Conservation (phyloP, 1,140 invertebrate genomes). For the Platorchestia sp. region DNA sequence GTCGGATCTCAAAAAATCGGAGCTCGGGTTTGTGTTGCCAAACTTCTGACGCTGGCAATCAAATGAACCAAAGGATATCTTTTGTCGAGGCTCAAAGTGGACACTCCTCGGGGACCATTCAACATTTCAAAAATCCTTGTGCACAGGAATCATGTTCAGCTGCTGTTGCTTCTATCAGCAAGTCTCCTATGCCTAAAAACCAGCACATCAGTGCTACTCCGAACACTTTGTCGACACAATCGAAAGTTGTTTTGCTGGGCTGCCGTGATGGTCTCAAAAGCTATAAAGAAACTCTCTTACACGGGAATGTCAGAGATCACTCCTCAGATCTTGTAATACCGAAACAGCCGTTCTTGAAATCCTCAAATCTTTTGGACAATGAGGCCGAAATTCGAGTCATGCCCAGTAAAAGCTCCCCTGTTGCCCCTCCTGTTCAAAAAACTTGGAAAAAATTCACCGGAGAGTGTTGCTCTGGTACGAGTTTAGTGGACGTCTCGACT, state of each 20-base stretch:
- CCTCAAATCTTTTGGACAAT: not conserved
- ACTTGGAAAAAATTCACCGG: not conserved
- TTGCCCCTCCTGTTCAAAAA: not conserved
- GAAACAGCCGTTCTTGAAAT: not conserved
- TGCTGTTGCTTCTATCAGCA: not conserved
- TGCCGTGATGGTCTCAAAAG: not conserved
- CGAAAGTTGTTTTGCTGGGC: not conserved
- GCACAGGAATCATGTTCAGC: not conserved
- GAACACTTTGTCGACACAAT: not conserved
- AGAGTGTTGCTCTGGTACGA: not conserved
- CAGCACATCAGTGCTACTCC: not conserved
- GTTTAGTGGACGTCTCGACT: not conserved
- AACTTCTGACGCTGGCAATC: slow-evolving; percentile 2
- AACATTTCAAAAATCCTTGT: not conserved
- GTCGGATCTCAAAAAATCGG: not conserved
- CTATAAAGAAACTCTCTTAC: not conserved
- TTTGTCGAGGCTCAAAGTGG: not conserved
- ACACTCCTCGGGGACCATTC: not conserved
- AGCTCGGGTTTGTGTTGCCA: not conserved
- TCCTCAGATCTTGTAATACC: not conserved
- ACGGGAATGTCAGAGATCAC: not conserved
- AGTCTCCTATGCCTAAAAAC: not conserved
- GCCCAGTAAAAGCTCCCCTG: not conserved
- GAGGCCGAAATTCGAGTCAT: not conserved
- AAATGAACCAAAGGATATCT: not conserved